Base-by-base conservation (phyloP, 35 echinoderm and acorn worm species). In the Hemicentrotus pulcherrimus region DNA sequence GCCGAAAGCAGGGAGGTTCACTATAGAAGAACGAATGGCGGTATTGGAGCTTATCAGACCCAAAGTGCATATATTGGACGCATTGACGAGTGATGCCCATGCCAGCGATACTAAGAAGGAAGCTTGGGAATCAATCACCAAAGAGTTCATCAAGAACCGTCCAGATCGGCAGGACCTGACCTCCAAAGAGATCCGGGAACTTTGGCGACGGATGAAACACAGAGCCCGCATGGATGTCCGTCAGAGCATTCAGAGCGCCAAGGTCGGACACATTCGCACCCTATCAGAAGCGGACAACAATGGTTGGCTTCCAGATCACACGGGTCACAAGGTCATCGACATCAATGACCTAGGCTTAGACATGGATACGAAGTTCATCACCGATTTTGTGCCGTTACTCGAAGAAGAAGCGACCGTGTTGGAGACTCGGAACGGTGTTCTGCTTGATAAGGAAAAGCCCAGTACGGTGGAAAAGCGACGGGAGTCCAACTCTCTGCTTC, bases 131-230 rank as follows among this genome's bases (percentile, higher is more conserved):
- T 15, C 16, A 13, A 58, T 93, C 28, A 31, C 48, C 14, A 58
- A n/a, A 6, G 91, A 93, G 10, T 50, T 93, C 11, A 47, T 47
- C 32, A 47, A 31, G 32, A 5, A 31, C 46, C 22, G 30, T 28
- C 47, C 18, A 0, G 45, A 13, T 30, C 16, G 91, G 15, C 16
- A 47, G 46, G 30, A 93, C 3, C 11, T 58, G 30, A 50, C 91
- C n/a, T 32, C 48, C 5, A 93, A 93, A 58, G 91, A 93, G n/a
- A 24, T 93, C 18, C 46, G 91, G 22, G 91, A 93, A 93, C 91
- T 93, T 12, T 93, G 91, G 91, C 91, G 91, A 31, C 15, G 91
- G 48, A 58, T 93, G 48, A 93, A 93, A 11, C 91, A 93, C 91
- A 93, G 48, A 31, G 48, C 91, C 2, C 15, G 48, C 4, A 58